These are phyloP conservation scores for Picathartes gymnocephalus DNA, from an alignment of 2,113 vertebrate genomes.

Conservation along the genomic window DNA sequence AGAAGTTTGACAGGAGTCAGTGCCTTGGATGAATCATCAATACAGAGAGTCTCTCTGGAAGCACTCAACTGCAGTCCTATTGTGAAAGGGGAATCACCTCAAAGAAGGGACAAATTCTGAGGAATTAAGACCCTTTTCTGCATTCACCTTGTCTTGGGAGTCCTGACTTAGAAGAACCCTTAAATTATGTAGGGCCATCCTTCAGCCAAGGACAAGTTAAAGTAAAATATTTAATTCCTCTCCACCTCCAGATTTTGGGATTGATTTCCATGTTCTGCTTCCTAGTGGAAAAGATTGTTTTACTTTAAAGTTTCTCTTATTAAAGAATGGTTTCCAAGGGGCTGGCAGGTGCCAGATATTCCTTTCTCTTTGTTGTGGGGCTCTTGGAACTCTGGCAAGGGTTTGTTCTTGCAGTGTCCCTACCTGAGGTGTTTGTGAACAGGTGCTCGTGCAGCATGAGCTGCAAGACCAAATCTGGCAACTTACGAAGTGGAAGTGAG, in stretches of 20 bases:
- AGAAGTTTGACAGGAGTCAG: not conserved
- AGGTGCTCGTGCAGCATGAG: fast-evolving
- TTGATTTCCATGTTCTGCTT: not conserved
- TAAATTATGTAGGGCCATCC: not conserved
- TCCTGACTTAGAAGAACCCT: not conserved
- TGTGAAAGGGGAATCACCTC: not conserved
- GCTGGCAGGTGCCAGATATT: not conserved
- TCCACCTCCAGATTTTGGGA: not conserved
- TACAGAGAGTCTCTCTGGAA: not conserved
- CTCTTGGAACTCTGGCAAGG: not conserved
- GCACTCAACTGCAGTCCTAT: not conserved
- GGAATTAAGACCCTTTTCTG: not conserved
- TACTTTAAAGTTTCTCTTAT: not conserved
- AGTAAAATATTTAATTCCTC: not conserved
- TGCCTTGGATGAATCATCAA: not conserved
- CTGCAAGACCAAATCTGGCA: not conserved
- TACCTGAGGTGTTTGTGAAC: not conserved
- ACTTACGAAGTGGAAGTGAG: not conserved
- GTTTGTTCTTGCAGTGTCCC: not conserved
- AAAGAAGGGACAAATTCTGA: not conserved
- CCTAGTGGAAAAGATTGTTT: not conserved
- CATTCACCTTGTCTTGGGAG: not conserved
- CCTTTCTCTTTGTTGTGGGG: not conserved
- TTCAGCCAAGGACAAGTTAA: not conserved
- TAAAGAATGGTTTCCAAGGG: not conserved